These are phyloP conservation scores for Triplophysa yarkandensis DNA, from an alignment of 2,797 vertebrate species.

Conservation along the genomic window DNA sequence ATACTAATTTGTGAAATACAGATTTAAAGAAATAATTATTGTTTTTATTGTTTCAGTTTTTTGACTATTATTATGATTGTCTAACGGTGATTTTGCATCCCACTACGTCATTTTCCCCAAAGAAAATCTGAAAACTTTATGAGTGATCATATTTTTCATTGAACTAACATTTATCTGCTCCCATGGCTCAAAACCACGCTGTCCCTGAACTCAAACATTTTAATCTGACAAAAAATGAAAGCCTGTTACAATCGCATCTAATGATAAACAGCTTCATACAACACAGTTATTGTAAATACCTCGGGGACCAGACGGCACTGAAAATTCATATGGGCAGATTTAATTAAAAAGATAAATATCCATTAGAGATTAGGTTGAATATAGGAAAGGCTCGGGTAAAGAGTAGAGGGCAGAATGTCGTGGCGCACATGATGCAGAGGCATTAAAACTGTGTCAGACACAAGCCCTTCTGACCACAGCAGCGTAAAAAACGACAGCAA, in stretches of 20 bases:
- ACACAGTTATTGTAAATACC: neutral
- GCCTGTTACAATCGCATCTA: neutral
- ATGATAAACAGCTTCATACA: neutral
- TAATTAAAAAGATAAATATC: slow-evolving; percentile 22
- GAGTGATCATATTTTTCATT: neutral
- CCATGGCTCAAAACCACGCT: neutral
- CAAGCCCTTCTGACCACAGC: neutral
- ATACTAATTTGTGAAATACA: neutral
- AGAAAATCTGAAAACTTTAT: too few relatives aligned
- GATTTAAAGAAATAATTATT: too few relatives aligned
- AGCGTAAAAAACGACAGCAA: neutral
- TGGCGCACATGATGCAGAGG: neutral
- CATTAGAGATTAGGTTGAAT: neutral
- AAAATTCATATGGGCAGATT: neutral
- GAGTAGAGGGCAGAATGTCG: neutral
- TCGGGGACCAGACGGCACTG: neutral
- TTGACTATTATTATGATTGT: too few relatives aligned
- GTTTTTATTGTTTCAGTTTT: too few relatives aligned
- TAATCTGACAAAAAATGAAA: neutral
- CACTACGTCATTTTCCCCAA: too few relatives aligned
- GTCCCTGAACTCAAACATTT: neutral
- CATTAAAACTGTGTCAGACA: neutral
- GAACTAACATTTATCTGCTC: too few relatives aligned
- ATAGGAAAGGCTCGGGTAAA: neutral
- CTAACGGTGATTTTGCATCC: neutral